Conservation (phyloP, 1,140 invertebrate species). For the Eupristina koningsbergeri region DNA sequence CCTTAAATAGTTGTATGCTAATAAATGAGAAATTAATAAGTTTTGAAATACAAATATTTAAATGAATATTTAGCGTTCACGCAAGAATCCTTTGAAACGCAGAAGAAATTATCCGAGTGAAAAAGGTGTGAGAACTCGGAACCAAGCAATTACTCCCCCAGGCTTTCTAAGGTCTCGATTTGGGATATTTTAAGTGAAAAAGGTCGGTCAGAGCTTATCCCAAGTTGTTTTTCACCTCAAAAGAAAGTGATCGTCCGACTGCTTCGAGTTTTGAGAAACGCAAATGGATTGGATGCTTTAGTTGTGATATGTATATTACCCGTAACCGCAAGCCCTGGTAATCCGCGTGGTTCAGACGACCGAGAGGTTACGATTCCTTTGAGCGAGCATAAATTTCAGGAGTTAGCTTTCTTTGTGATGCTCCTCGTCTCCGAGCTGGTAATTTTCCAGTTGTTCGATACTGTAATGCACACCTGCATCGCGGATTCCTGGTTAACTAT, state of each 20-base stretch:
- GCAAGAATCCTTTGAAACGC: not conserved
- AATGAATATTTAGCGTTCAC: too few relatives aligned
- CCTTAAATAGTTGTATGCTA: too few relatives aligned
- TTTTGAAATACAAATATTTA: too few relatives aligned
- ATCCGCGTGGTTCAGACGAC: too few relatives aligned
- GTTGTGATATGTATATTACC: not conserved
- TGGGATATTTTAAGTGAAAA: not conserved
- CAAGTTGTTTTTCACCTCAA: not conserved
- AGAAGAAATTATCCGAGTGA: not conserved
- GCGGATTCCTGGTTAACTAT: slow-evolving; percentile 3
- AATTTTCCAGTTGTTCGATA: slow-evolving; percentile 9
- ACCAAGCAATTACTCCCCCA: not conserved
- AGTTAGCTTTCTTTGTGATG: not conserved
- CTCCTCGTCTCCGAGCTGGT: not conserved
- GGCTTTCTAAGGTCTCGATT: not conserved
- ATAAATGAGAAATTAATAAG: too few relatives aligned
- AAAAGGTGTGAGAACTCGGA: not conserved
- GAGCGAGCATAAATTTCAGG: not conserved
- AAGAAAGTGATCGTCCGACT: not conserved
- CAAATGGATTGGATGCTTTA: not conserved
- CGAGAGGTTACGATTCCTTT: not conserved
- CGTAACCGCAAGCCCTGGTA: not conserved
- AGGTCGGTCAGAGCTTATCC: not conserved
- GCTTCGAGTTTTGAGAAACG: not conserved
- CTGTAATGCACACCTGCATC: slow-evolving; percentile 10